Conservation (phyloP, 2,113 vertebrate genomes). For the Ibidorhyncha struthersii region DNA sequence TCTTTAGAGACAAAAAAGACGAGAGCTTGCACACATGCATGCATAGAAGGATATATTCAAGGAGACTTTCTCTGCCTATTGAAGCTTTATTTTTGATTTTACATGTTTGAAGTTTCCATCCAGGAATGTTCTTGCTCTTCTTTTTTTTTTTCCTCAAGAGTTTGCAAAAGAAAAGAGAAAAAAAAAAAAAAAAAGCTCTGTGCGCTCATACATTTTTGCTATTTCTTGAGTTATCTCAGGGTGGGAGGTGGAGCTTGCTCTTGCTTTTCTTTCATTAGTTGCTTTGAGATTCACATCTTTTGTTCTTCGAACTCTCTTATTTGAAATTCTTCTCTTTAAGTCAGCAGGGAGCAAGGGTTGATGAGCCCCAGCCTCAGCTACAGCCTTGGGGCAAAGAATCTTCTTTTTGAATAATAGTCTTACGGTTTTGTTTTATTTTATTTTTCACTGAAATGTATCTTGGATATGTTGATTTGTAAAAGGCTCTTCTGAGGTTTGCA, state of each 20-base stretch:
- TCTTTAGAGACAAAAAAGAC: neutral
- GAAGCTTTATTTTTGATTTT: constrained; percentile 38
- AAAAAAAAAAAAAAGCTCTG: neutral
- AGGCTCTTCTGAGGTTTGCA: neutral
- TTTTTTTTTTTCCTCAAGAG: neutral
- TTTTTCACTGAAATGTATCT: neutral
- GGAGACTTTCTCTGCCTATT: neutral
- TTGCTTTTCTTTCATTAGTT: constrained; percentile 54
- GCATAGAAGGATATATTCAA: neutral
- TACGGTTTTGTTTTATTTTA: neutral
- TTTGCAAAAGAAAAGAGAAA: neutral
- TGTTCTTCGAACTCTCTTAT: constrained; percentile 40
- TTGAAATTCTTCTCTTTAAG: constrained; percentile 55
- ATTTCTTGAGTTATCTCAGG: constrained; percentile 16
- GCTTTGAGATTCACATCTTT: constrained; percentile 70
- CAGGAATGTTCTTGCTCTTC: neutral
- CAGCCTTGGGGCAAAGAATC: constrained; percentile 48
- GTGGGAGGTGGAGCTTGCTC: constrained; percentile 7
- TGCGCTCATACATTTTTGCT: neutral
- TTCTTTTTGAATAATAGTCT: constrained; percentile 60
- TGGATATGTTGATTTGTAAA: constrained; percentile 29
- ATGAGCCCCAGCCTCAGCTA: constrained; percentile 44
- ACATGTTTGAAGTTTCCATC: constrained; percentile 21
- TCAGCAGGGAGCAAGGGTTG: constrained; percentile 42
- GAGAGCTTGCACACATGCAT: neutral